Percentiles rank a stretch among this genome's conserved stretches.
Conservation (phyloP, 2,797 vertebrate genomes). For the Neopelma chrysocephalum region DNA sequence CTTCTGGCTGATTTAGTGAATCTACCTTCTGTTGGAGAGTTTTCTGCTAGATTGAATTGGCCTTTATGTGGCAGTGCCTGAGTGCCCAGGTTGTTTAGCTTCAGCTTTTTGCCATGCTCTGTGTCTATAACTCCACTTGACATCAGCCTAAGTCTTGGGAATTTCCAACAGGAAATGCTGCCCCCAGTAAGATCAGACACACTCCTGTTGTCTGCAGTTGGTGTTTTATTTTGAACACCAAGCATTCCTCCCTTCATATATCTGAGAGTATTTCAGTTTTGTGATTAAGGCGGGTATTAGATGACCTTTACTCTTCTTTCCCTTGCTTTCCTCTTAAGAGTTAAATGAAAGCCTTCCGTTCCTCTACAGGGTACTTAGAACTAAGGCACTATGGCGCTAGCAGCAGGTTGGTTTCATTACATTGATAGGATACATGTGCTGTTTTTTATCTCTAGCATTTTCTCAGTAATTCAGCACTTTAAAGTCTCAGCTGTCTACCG, state of each 20-base stretch:
- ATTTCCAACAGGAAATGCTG: constrained; percentile 67
- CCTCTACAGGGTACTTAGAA: constrained; percentile 76
- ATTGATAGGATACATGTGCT: constrained; percentile 86
- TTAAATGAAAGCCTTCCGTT: constrained; percentile 83
- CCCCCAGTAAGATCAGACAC: constrained; percentile 60
- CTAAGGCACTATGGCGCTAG: constrained; percentile 76
- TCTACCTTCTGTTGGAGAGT: constrained; percentile 25
- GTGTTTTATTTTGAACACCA: constrained; percentile 75
- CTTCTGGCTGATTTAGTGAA: constrained; percentile 46
- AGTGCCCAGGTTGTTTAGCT: background rate
- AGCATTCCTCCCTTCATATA: constrained; percentile 63
- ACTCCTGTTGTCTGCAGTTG: constrained; percentile 60
- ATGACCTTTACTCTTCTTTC: constrained; percentile 80
- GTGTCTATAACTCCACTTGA: constrained; percentile 23
- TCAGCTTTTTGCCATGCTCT: constrained; percentile 13
- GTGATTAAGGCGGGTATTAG: constrained; percentile 79
- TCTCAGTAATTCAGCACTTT: constrained; percentile 94
- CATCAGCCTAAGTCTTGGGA: constrained; percentile 21
- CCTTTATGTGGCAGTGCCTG: background rate
- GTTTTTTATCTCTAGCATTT: constrained; percentile 88
- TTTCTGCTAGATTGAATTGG: background rate
- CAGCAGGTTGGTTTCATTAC: constrained; percentile 86
- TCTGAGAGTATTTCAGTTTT: constrained; percentile 66
- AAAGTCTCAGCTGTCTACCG: constrained; percentile 90
- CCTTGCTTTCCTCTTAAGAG: constrained; percentile 76